Conservation (phyloP, 1,140 invertebrate genomes). For the Conus ventricosus region DNA sequence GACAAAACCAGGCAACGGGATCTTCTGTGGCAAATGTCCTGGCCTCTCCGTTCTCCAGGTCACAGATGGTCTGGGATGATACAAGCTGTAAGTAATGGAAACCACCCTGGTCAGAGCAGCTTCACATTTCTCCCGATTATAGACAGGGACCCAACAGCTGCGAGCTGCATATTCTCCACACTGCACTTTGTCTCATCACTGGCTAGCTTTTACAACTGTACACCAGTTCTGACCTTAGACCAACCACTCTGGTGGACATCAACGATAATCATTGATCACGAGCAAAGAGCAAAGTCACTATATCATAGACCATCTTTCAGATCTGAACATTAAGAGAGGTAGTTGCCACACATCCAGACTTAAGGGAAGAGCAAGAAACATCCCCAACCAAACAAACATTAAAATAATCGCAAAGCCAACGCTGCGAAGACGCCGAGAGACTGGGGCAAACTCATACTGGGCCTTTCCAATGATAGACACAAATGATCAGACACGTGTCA, state of each 20-base stretch:
- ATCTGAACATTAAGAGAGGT: too few species aligned
- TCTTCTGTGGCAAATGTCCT: not conserved
- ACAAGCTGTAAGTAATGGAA: slow-evolving; percentile 28
- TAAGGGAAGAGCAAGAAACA: too few species aligned
- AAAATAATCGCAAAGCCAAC: too few species aligned
- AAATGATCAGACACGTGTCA: too few species aligned
- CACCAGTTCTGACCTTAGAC: slow-evolving; percentile 61
- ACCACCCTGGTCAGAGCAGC: slow-evolving; percentile 43
- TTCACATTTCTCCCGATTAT: slow-evolving; percentile 61
- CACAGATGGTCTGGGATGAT: slow-evolving; percentile 39
- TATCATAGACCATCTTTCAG: too few species aligned
- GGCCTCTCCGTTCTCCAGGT: slow-evolving; percentile 1
- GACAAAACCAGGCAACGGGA: too few species aligned
- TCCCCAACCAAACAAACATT: too few species aligned
- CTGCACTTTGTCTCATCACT: slow-evolving; percentile 54
- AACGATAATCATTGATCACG: slow-evolving; percentile 36
- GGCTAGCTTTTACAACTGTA: slow-evolving; percentile 34
- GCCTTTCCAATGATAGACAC: too few species aligned
- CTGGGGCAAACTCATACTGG: too few species aligned
- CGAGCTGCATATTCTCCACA: slow-evolving; percentile 59
- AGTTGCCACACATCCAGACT: too few species aligned
- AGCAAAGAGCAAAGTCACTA: too few species aligned
- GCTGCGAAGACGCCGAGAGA: too few species aligned
- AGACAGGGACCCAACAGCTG: slow-evolving; percentile 58
- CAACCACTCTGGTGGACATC: slow-evolving; percentile 62